Evolutionary conservation across 2,797 vertebrate species (phyloP).

Genomic region (Champsocephalus gunnari): DNA sequence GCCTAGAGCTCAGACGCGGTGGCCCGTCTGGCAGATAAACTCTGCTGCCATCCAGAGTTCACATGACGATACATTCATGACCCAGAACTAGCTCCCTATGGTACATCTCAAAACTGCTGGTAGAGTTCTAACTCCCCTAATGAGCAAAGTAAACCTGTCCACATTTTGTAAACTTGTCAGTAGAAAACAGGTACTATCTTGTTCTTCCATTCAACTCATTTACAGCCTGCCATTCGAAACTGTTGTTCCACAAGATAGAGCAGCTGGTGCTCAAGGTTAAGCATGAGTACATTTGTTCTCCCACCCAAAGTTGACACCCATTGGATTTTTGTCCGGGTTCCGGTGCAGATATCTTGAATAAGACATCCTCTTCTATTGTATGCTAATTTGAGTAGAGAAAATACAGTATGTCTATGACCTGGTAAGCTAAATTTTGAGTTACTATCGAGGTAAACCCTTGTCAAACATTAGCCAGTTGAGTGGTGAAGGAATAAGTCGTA

Average conservation of each 20-base stretch:
- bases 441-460: no score
- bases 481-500: no score
- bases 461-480: no score
- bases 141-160: neutral
- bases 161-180: neutral
- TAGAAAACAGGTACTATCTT: neutral
- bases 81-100: neutral
- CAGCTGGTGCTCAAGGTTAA: neutral
- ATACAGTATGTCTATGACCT: no score
- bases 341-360: no score
- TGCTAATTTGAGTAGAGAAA: no score
- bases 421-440: no score
- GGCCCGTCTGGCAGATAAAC: slow-evolving; percentile 31
- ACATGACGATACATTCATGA: neutral
- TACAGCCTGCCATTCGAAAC: neutral
- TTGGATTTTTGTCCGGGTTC: no score
- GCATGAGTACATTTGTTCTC: no score
- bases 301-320: no score
- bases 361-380: no score
- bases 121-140: neutral
- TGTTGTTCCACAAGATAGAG: neutral
- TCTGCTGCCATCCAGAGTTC: slow-evolving; percentile 21
- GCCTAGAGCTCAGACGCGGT: slow-evolving; percentile 42
- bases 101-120: neutral
- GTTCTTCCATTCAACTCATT: no score